Conservation (phyloP, 2,113 vertebrate species). For the Mystacornis crossleyi region DNA sequence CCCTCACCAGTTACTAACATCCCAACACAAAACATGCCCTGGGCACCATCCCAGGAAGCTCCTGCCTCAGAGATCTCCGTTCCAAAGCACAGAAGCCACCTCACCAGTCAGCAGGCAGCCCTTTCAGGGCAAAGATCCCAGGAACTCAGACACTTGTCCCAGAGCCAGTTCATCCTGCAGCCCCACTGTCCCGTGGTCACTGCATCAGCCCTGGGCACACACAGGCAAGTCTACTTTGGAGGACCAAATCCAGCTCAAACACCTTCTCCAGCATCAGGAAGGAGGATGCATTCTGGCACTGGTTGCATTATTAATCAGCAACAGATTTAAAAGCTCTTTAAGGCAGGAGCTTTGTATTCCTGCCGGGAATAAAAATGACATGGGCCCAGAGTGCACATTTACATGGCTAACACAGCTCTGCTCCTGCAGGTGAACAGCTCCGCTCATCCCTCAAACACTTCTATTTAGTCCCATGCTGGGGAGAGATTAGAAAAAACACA, state of each 20-base stretch:
- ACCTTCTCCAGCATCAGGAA: not conserved
- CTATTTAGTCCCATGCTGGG: conserved; percentile 65
- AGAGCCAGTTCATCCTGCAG: rapidly evolving
- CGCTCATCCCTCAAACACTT: conserved; percentile 39
- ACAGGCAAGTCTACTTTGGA: not conserved
- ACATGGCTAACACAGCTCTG: conserved; percentile 23
- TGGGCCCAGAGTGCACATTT: not conserved
- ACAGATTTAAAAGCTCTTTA: conserved; percentile 67
- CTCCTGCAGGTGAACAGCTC: conserved; percentile 45
- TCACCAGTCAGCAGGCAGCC: not conserved
- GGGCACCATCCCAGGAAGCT: not conserved
- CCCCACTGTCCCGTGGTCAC: not conserved
- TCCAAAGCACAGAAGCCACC: not conserved
- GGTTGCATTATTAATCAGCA: conserved; percentile 59
- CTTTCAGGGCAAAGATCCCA: not conserved
- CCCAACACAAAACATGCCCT: not conserved
- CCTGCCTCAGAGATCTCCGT: not conserved
- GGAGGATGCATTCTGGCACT: not conserved
- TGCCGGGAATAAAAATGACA: conserved; percentile 63
- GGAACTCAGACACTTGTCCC: rapidly evolving
- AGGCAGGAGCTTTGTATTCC: conserved; percentile 3
- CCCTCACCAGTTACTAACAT: not conserved
- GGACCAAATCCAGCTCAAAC: not conserved
- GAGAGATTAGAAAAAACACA: conserved; percentile 53
- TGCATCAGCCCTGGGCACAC: not conserved